phyloP scores from a whole-genome alignment of 2,888 invertebrate genomes.

The Gibbula magus region DNA sequence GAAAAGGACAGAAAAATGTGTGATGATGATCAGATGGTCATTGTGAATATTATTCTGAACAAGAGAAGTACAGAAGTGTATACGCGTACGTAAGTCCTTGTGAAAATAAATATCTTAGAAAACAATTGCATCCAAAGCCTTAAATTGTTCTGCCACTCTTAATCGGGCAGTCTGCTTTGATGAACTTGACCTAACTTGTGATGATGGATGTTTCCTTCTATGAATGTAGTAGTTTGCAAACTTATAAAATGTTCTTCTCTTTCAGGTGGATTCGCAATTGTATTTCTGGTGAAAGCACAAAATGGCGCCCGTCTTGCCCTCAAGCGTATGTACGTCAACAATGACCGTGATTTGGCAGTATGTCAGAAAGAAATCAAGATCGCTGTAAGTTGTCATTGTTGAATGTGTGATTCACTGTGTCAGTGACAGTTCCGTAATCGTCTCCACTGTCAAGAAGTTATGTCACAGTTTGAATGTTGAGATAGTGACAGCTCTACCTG shows the following conservation, averaged over 20 bases:
- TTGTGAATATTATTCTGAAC: no score
- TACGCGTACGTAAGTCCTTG: no score
- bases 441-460: background rate
- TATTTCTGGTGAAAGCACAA: conserved; percentile 87
- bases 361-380: conserved; percentile 94
- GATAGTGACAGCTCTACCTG: no score
- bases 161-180: no score
- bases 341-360: conserved; percentile 89
- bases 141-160: no score
- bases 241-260: conserved; percentile 27
- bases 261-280: conserved; percentile 94
- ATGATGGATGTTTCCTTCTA: no score
- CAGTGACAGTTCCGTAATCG: background rate
- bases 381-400: conserved; percentile 81
- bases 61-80: no score
- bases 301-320: conserved; percentile 85
- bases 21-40: no score
- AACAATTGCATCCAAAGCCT: no score
- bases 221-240: background rate
- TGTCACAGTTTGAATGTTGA: background rate
- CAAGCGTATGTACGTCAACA: conserved; percentile 94
- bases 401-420: background rate
- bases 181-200: no score
- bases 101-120: no score
- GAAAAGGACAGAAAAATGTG: no score